phyloP scores from a whole-genome alignment of 1,140 invertebrate species.

The Drosophila baimaii region DNA sequence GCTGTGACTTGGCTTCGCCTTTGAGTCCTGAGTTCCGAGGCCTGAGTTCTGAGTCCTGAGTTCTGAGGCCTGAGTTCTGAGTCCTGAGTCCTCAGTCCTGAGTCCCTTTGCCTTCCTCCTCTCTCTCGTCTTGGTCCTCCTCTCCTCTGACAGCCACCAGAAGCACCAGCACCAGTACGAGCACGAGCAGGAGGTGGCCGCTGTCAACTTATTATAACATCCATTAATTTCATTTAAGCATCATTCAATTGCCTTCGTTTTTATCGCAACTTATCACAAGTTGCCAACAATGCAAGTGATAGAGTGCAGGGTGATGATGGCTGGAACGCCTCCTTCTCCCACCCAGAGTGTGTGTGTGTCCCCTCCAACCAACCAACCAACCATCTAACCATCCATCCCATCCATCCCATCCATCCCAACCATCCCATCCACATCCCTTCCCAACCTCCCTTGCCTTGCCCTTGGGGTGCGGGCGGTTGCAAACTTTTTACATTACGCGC shows the following conservation, averaged over 20 bases:
- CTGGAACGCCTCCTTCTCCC: not conserved
- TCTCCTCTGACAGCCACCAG: constrained; percentile 14
- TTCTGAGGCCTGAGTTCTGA: not conserved
- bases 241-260: constrained; percentile 82
- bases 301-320: constrained; percentile 21
- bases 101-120: constrained; percentile 11
- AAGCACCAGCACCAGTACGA: not conserved
- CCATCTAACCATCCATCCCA: too few species aligned
- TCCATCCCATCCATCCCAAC: too few species aligned
- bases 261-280: constrained; percentile 74
- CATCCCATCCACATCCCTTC: not conserved
- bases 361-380: not conserved
- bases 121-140: constrained; percentile 21
- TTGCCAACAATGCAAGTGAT: constrained; percentile 50
- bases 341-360: not conserved
- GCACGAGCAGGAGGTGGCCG: constrained; percentile 17
- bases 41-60: not conserved
- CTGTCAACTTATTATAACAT: constrained; percentile 83
- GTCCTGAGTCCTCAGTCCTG: not conserved
- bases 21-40: constrained; percentile 13
- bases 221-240: constrained; percentile 83
- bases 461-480: not conserved
- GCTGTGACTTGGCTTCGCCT: constrained; percentile 43
- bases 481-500: constrained; percentile 69
- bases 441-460: too few species aligned